A percentile compares a stretch with the other conserved stretches of the same genome.
These are phyloP conservation scores for Mythimna ferrago DNA, from an alignment of 2,888 invertebrate species.

Conservation along the genomic window DNA sequence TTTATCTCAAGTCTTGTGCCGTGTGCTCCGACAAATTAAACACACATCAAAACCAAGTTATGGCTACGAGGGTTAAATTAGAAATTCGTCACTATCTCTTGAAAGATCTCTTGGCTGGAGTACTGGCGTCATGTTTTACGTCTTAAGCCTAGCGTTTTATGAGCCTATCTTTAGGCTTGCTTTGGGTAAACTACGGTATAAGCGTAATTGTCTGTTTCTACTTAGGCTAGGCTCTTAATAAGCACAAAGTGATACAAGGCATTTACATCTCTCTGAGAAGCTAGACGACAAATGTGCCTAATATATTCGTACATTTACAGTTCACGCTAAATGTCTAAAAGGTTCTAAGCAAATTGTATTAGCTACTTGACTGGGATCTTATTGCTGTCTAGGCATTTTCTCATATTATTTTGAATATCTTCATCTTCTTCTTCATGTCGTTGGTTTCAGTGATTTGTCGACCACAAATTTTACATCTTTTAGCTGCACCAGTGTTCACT, in stretches of 20 bases:
- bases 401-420: not conserved
- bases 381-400: not conserved
- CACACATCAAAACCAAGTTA: slow-evolving; percentile 61
- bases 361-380: not conserved
- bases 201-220: slow-evolving; percentile 23
- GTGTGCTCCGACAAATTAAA: slow-evolving; percentile 59
- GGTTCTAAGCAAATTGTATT: not conserved
- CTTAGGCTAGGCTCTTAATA: slow-evolving; percentile 17
- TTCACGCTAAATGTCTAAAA: not conserved
- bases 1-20: slow-evolving; percentile 57
- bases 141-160: slow-evolving; percentile 22
- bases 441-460: not conserved
- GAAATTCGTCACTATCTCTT: slow-evolving; percentile 48
- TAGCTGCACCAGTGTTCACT: not conserved
- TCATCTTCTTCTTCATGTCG: not conserved
- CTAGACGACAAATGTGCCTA: not conserved
- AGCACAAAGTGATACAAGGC: slow-evolving; percentile 26
- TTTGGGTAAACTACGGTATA: slow-evolving; percentile 2
- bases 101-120: slow-evolving; percentile 18
- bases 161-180: not conserved
- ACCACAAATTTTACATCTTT: not conserved
- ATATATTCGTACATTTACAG: slow-evolving; percentile 9
- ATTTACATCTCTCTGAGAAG: slow-evolving; percentile 8
- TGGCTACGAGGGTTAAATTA: slow-evolving; percentile 42
- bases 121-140: slow-evolving; percentile 24